Percentiles rank a stretch among this genome's conserved stretches.
These are phyloP conservation scores for Peromyscus melanophrys DNA, from an alignment of 2,797 vertebrate species.

Conservation along the genomic window DNA sequence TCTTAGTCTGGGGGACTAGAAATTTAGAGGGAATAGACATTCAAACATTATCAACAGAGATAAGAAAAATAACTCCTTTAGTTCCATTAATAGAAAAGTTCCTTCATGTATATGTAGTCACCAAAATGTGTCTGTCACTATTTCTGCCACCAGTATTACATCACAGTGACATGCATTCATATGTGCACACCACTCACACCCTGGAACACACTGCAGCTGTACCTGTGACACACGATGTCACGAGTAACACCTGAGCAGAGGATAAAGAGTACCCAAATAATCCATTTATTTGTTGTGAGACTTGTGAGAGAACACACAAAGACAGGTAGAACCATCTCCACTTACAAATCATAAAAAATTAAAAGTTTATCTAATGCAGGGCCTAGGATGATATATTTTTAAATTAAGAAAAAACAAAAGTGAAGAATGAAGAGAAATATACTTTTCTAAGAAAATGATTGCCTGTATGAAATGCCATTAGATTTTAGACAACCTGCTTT, in stretches of 20 bases:
- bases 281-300: constrained; percentile 10
- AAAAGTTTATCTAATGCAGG: constrained; percentile 44
- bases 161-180: background rate
- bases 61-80: background rate
- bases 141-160: background rate
- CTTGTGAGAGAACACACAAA: background rate
- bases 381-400: constrained; percentile 16
- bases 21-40: background rate
- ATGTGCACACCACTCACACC: fast-evolving
- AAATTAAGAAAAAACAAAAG: constrained; percentile 69
- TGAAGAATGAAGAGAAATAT: constrained; percentile 11
- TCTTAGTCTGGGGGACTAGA: background rate
- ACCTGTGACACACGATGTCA: background rate
- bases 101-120: background rate
- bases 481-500: constrained; percentile 64
- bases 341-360: constrained; percentile 62
- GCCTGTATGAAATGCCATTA: constrained; percentile 64
- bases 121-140: background rate
- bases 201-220: background rate
- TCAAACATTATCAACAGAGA: background rate
- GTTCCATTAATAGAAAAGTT: background rate
- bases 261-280: background rate
- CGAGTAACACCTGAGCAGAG: background rate
- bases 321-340: background rate
- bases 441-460: constrained; percentile 59